Base-by-base conservation (phyloP, 2,113 vertebrate species). In the Speoplatyrhinus poulsoni region DNA sequence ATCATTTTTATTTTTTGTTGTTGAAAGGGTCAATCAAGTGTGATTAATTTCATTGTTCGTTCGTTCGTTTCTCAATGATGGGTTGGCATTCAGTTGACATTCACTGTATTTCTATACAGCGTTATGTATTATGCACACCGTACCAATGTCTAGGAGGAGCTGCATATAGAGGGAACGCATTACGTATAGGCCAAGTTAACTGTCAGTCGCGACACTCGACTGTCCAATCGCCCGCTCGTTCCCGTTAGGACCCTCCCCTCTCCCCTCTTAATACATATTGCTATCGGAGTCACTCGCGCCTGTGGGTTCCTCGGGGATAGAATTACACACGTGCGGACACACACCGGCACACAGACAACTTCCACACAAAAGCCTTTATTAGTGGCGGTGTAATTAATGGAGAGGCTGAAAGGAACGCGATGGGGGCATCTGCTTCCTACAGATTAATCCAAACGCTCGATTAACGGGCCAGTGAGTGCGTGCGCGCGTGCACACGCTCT, bases 301-400 rank as follows among this genome's bases (percentile, higher is more conserved):
- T 41, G 36, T 41, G 36, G 36, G 36, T 41, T 41, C 36, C 36
- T 41, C 4, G 7, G 36, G 36, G 36, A 41, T 19, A 60, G 62
- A 54, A 63, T 60, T 57, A 60, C 71, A 73, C 62, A 60, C 54
- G 60, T 48, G 52, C 70, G 60, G 26, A 66, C 63, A 60, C 62
- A 59, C 70, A 66, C 63, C 49, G 26, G 49, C 56, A 62, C 65
- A 60, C 62, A 75, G 65, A 77, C 54, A 26, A 52, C 73, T 49
- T 64, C 69, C 69, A 72, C 83, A 87, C 86, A 89, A 68, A 85
- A 81, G 79, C 77, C 65, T 58, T 88, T 92, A 91, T 90, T 90
- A 89, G 88, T 86, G 80, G 82, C 73, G 69, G 69, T 86, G 90
- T 92, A 93, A 93, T 93, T 92, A 93, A 92, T 90, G 91, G 75